Percentiles rank a stretch among this genome's conserved stretches.
These are phyloP conservation scores for Hiodon alosoides DNA, from an alignment of 2,113 vertebrate genomes.

Conservation along the genomic window DNA sequence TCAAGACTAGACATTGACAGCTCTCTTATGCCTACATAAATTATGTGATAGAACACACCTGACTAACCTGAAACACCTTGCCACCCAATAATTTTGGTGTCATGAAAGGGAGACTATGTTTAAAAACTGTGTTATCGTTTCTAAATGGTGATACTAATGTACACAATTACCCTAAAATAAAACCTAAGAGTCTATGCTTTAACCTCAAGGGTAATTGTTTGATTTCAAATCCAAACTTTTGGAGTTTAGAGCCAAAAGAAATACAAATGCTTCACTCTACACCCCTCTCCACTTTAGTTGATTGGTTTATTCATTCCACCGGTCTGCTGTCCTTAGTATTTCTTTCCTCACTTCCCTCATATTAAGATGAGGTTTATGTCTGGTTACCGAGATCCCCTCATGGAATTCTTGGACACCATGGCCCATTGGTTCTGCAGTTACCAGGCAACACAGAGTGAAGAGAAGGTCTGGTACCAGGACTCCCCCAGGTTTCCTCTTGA, in stretches of 20 bases:
- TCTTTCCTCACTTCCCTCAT: not conserved
- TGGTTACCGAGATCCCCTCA: conserved; percentile 21
- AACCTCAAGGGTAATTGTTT: not conserved
- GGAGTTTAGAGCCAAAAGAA: too few species aligned
- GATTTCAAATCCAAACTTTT: too few species aligned
- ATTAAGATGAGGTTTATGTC: conserved; percentile 27
- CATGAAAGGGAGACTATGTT: not conserved
- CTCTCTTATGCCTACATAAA: too few species aligned
- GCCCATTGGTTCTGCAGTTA: conserved; percentile 22
- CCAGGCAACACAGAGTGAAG: not conserved
- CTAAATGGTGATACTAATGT: not conserved
- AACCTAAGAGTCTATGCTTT: not conserved
- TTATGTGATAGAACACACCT: too few species aligned
- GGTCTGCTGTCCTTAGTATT: not conserved
- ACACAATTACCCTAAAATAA: not conserved
- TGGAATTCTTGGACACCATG: conserved; percentile 23
- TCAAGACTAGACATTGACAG: too few species aligned
- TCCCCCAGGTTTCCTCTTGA: conserved; percentile 11
- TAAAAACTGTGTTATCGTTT: not conserved
- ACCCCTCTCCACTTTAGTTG: not conserved
- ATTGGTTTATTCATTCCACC: not conserved
- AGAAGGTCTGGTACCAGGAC: not conserved
- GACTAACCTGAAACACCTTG: too few species aligned
- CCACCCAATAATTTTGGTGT: too few species aligned
- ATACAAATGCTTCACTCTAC: not conserved